These are phyloP conservation scores for Malurus cyaneus DNA, from an alignment of 2,113 vertebrate species.

Conservation along the genomic window DNA sequence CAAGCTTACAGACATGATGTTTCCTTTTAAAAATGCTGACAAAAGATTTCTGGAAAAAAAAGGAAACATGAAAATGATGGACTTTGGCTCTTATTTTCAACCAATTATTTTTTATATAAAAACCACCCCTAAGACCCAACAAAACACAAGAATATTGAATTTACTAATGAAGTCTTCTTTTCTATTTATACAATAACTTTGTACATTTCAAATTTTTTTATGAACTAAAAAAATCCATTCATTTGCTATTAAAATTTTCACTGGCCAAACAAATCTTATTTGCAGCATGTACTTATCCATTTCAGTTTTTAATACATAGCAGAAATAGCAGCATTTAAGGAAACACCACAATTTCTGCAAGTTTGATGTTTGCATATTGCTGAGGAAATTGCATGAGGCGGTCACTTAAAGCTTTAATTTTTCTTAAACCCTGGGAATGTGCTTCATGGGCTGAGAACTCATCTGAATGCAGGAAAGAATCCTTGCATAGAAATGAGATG, in stretches of 20 bases:
- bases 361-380: not conserved
- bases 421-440: not conserved
- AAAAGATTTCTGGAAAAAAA: not conserved
- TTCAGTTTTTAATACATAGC: not conserved
- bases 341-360: not conserved
- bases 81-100: not conserved
- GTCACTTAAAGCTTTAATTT: not conserved
- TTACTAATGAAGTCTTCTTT: not conserved
- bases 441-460: not conserved
- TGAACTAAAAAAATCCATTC: not conserved
- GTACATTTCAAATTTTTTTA: not conserved
- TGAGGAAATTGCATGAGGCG: not conserved
- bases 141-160: not conserved
- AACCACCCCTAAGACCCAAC: not conserved
- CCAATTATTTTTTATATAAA: not conserved
- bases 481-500: not conserved
- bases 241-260: not conserved
- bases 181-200: not conserved
- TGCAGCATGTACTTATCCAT: not conserved
- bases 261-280: not conserved
- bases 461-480: not conserved
- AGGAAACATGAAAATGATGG: not conserved
- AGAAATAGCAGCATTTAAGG: not conserved
- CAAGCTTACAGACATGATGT: rapidly evolving
- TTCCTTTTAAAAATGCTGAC: not conserved